Evolutionary conservation across 2,888 invertebrate species (phyloP).

Genomic region (Epinotia bilunana): DNA sequence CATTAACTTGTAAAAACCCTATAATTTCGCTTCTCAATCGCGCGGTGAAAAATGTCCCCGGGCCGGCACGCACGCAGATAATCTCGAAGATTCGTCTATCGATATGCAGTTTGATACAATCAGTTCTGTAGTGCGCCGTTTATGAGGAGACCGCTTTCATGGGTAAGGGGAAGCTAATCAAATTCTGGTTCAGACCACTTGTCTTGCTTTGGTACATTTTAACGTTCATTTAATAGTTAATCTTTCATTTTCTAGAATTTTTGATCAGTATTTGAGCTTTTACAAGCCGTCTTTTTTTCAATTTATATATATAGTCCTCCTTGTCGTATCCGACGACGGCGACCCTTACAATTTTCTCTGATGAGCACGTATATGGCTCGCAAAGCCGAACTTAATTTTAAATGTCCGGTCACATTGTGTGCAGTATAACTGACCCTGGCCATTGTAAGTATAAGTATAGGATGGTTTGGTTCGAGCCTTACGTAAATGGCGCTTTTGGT

Average conservation of each 20-base stretch:
- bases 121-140: slow-evolving; percentile 15
- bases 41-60: slow-evolving; percentile 72
- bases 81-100: slow-evolving; percentile 39
- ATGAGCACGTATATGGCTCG: no score
- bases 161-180: slow-evolving; percentile 6
- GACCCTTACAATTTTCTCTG: no score
- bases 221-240: background rate
- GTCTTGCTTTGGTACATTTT: background rate
- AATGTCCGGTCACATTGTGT: no score
- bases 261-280: background rate
- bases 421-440: no score
- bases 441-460: no score
- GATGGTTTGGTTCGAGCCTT: no score
- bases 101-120: slow-evolving; percentile 33
- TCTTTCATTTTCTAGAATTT: background rate
- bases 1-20: slow-evolving; percentile 78
- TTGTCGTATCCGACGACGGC: no score
- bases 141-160: slow-evolving; percentile 12
- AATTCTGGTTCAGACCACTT: background rate
- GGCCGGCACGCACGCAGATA: slow-evolving; percentile 54
- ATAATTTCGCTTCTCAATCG: slow-evolving; percentile 69
- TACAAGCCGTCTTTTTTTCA: no score
- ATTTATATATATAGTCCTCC: no score
- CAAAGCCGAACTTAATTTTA: no score
- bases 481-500: no score